Conservation (phyloP, 2,113 vertebrate genomes). For the Dascyllus trimaculatus region DNA sequence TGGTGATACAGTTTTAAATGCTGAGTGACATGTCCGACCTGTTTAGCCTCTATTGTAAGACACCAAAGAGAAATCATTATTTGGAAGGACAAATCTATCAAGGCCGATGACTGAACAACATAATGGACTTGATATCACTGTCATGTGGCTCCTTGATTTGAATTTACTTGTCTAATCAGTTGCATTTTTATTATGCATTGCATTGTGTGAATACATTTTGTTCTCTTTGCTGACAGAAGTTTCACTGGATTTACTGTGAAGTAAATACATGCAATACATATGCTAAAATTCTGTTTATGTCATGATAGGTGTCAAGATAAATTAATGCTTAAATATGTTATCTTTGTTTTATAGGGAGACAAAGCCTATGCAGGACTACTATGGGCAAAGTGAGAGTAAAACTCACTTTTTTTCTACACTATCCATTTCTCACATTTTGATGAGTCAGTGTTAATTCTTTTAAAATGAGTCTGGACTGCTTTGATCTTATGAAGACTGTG, state of each 20-base stretch:
- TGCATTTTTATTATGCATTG: not conserved
- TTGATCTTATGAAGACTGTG: constrained; percentile 35
- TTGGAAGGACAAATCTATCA: too few species aligned
- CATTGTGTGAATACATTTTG: not conserved
- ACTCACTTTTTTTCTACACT: not conserved
- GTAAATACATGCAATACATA: not conserved
- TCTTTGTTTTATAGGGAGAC: constrained; percentile 13
- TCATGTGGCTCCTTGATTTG: constrained; percentile 9
- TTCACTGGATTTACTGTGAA: not conserved
- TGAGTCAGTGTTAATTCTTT: constrained; percentile 5
- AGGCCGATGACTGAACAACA: constrained; percentile 9
- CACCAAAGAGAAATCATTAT: not conserved
- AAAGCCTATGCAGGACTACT: not conserved
- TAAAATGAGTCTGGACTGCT: constrained; percentile 9
- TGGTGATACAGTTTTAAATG: too few species aligned
- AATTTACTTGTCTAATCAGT: not conserved
- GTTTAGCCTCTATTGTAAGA: too few species aligned
- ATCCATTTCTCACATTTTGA: constrained; percentile 16
- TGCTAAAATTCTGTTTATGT: not conserved
- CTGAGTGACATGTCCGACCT: too few species aligned
- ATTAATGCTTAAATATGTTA: not conserved
- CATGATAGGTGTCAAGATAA: constrained; percentile 12
- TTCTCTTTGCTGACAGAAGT: not conserved
- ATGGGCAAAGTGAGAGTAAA: not conserved
- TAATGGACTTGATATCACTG: constrained; percentile 7